These are phyloP conservation scores for Diplolepis rosae DNA, from an alignment of 2,888 invertebrate species.

Conservation along the genomic window DNA sequence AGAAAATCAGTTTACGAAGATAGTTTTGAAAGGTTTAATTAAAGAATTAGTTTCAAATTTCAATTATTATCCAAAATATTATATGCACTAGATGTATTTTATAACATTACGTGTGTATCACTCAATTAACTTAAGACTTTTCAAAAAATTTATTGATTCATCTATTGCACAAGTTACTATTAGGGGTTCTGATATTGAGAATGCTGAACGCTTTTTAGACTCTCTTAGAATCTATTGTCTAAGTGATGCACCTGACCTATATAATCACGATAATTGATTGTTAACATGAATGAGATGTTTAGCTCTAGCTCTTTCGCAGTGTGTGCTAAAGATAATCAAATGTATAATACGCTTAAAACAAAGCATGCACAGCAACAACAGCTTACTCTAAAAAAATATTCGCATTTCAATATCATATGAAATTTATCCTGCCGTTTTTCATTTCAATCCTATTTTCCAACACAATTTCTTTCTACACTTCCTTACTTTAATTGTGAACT, in stretches of 20 bases:
- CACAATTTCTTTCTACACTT: too few relatives aligned
- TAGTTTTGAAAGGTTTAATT: background rate
- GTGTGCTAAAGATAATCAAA: constrained; percentile 29
- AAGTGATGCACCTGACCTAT: constrained; percentile 44
- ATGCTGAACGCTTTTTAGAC: constrained; percentile 68
- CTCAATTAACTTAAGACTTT: constrained; percentile 27
- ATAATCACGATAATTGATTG: constrained; percentile 47
- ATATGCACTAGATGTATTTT: background rate
- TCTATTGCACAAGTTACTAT: constrained; percentile 53
- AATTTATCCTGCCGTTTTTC: too few relatives aligned
- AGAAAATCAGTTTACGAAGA: background rate
- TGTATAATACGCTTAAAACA: constrained; percentile 23
- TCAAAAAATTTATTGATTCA: constrained; percentile 45
- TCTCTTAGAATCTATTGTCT: constrained; percentile 49
- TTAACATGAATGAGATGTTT: constrained; percentile 54
- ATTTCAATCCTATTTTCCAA: too few relatives aligned
- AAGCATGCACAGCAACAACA: constrained; percentile 36
- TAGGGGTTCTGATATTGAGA: constrained; percentile 57
- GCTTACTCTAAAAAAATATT: constrained; percentile 5
- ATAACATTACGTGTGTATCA: background rate
- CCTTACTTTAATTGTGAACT: too few relatives aligned
- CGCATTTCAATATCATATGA: too few relatives aligned
- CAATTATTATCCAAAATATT: background rate
- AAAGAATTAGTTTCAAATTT: background rate
- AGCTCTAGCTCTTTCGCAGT: constrained; percentile 43